Evolutionary conservation across 2,113 vertebrate genomes (phyloP), one percentile per base, ranked within the genome.

Genomic region (Heterochromis multidens): DNA sequence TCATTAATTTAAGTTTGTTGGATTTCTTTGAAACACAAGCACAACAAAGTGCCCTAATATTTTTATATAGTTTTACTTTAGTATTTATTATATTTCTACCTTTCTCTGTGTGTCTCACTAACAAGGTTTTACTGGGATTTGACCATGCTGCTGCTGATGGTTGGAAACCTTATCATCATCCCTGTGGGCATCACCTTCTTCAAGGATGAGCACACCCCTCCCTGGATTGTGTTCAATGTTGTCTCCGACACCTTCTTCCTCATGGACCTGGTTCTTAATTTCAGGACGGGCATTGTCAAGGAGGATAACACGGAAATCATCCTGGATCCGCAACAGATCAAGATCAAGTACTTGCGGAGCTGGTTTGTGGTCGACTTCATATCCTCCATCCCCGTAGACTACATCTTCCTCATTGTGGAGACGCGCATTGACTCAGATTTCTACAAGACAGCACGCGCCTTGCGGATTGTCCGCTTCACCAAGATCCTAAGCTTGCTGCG

Each of bases 341-440:
- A 99, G 94, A 98, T 99, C 95, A 99, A 99, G 87, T 99, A 99
- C 93, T 95, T 99, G 91, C 97, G 98, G 85, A 99, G 98, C 90
- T 99, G 99, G 99, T 99, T 99, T 2, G 96, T 99, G 91, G 99
- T 99, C 87, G 99, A 99, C 95, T 99, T 99, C 95, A 98, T 99
- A 95, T 99, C 98, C 84, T 99, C 99, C 91, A 99, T 99, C 72
- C 99, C 99, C 0, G 99, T 99, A 93, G 99, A 99, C 97, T 99
- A 99, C 91, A 99, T 99, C 92, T 99, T 99, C 93, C 97, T 99
- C 87, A 99, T 99, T 0, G 99, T 99, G 92, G 98, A 99, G 95
- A 99, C 98, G 0, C 97, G 99, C 88, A 99, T 99, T 0, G 98
- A 99, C 93, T 99, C 99, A 0, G 99, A 99, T 95, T 98, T 99